Evolutionary conservation across 2,888 invertebrate genomes (phyloP).

Genomic region (Tipula unca): DNA sequence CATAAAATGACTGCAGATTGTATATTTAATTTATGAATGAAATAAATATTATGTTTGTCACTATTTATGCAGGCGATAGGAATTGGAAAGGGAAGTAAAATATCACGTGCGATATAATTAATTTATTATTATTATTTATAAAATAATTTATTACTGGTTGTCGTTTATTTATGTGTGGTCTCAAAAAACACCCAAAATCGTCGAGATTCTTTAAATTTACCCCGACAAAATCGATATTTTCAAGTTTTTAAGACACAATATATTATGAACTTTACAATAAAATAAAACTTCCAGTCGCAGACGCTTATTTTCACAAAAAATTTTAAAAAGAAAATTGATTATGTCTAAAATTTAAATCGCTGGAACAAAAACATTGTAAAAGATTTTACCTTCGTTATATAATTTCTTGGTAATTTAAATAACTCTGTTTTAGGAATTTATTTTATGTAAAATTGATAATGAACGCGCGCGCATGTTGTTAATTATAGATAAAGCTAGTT

Average conservation of each 20-base stretch:
- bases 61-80: neutral
- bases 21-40: neutral
- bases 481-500: neutral
- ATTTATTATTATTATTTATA: neutral
- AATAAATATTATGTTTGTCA: neutral
- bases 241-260: neutral
- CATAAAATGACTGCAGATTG: neutral
- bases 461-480: neutral
- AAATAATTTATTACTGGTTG: too few relatives aligned
- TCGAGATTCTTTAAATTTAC: neutral
- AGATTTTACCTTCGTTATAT: neutral
- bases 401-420: neutral
- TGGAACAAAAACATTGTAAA: neutral
- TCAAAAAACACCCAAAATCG: neutral
- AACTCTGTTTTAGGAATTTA: neutral
- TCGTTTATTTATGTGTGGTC: neutral
- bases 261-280: neutral
- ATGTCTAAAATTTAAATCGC: neutral
- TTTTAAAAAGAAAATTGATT: neutral
- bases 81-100: neutral
- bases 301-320: neutral
- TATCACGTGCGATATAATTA: neutral
- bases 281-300: neutral
- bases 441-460: neutral
- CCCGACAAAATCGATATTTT: neutral